A percentile compares a stretch with the other conserved stretches of the same genome.
These are phyloP conservation scores for Sorex araneus DNA, from an alignment of 2,113 vertebrate genomes.

Conservation along the genomic window DNA sequence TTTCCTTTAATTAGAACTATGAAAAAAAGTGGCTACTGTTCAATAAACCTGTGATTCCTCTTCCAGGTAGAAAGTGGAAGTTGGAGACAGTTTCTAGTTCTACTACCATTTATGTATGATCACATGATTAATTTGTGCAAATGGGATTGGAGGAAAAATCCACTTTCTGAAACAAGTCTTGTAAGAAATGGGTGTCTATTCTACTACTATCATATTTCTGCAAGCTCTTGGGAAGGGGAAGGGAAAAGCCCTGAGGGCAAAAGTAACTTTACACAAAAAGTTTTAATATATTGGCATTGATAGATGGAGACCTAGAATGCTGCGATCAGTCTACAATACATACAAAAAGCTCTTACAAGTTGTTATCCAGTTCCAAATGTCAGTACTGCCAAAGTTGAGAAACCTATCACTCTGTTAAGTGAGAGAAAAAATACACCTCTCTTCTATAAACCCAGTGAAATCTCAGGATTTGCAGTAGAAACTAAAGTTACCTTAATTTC, in stretches of 20 bases:
- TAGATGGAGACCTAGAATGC: background rate
- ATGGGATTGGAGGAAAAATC: background rate
- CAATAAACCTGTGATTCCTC: background rate
- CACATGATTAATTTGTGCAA: background rate
- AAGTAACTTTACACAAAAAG: too few relatives aligned
- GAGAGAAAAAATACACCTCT: background rate
- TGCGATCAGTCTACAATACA: background rate
- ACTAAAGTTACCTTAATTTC: background rate
- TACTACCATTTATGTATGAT: background rate
- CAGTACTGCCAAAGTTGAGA: background rate
- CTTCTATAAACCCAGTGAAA: background rate
- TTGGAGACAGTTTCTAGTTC: background rate
- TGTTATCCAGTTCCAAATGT: background rate
- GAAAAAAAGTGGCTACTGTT: background rate
- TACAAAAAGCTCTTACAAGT: background rate
- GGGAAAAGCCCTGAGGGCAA: too few relatives aligned
- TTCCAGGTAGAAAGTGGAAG: background rate
- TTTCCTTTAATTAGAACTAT: background rate
- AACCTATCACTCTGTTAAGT: background rate
- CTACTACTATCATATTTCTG: too few relatives aligned
- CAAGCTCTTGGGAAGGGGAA: too few relatives aligned
- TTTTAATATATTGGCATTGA: background rate
- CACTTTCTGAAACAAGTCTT: background rate
- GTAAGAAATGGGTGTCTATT: slow-evolving; percentile 7
- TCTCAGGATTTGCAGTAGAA: background rate